Evolutionary conservation across 2,113 vertebrate genomes (phyloP).

Genomic region (Hemibagrus wyckioides): DNA sequence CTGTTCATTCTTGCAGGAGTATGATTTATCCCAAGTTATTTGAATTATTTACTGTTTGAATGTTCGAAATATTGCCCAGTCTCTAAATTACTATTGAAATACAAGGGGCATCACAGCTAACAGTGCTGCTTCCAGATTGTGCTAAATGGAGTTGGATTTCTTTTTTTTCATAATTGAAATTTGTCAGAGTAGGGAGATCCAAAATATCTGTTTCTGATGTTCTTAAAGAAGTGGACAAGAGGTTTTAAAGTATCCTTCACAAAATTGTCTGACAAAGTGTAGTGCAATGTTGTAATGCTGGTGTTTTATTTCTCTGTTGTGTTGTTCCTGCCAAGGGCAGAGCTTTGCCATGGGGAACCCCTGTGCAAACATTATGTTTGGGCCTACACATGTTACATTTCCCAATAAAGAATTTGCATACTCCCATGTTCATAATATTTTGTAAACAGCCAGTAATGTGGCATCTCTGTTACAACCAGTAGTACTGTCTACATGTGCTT

Average conservation of each 20-base stretch:
- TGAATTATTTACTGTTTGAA: neutral
- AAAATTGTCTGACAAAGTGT: neutral
- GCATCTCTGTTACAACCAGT: neutral
- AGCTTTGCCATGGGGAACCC: neutral
- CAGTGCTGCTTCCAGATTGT: neutral
- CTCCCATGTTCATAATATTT: neutral
- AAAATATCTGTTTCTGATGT: neutral
- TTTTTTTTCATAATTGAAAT: neutral
- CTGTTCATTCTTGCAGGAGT: neutral
- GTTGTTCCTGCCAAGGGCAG: neutral
- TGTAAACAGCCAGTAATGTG: neutral
- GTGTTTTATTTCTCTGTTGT: neutral
- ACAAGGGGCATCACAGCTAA: neutral
- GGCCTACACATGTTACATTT: neutral
- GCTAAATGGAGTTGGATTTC: neutral
- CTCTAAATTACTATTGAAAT: neutral
- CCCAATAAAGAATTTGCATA: neutral
- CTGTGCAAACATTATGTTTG: neutral
- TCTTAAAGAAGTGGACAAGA: neutral
- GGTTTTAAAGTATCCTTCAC: neutral
- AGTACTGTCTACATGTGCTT: neutral
- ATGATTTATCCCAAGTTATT: neutral
- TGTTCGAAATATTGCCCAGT: neutral
- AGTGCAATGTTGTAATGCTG: neutral
- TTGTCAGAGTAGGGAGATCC: neutral